A percentile compares a stretch with the other conserved stretches of the same genome.
These are phyloP conservation scores for Bathynomus jamesi DNA, from an alignment of 1,140 invertebrate genomes.

Conservation along the genomic window DNA sequence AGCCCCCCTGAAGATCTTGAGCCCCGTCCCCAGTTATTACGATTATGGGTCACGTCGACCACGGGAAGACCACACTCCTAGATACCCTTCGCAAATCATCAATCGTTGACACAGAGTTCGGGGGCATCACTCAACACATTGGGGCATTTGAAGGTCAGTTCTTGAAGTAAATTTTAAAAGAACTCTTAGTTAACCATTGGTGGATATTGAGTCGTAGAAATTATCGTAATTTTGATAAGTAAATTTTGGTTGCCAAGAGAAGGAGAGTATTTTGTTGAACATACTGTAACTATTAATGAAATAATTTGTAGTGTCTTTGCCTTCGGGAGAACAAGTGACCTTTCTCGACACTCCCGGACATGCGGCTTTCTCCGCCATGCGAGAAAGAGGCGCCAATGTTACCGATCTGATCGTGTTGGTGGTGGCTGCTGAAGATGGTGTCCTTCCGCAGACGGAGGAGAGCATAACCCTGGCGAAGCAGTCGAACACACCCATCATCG, in stretches of 20 bases:
- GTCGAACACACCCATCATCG: constrained; percentile 64
- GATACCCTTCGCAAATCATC: constrained; percentile 78
- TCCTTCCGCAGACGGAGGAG: constrained; percentile 90
- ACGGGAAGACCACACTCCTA: constrained; percentile 95
- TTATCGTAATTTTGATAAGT: too few species aligned
- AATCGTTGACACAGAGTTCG: constrained; percentile 86
- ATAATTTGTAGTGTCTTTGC: constrained; percentile 7
- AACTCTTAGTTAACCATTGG: too few species aligned
- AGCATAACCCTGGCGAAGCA: constrained; percentile 49
- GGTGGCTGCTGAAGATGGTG: constrained; percentile 96
- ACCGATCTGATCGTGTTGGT: constrained; percentile 96
- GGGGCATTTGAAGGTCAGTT: constrained; percentile 67
- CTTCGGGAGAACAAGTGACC: constrained; percentile 63
- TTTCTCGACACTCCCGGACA: constrained; percentile 99
- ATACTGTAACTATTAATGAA: too few species aligned
- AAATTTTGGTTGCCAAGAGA: too few species aligned
- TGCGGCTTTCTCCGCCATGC: constrained; percentile 88
- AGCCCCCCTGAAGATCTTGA: constrained; percentile 55
- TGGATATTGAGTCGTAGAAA: too few species aligned
- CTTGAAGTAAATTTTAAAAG: not conserved
- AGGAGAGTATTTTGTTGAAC: too few species aligned
- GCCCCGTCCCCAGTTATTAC: constrained; percentile 82
- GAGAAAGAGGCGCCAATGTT: constrained; percentile 76
- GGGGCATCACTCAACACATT: constrained; percentile 99
- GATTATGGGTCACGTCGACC: constrained; percentile 99